Base-by-base conservation (phyloP, 92 coral and sea anemone species). In the Epizoanthus illoricatus region DNA sequence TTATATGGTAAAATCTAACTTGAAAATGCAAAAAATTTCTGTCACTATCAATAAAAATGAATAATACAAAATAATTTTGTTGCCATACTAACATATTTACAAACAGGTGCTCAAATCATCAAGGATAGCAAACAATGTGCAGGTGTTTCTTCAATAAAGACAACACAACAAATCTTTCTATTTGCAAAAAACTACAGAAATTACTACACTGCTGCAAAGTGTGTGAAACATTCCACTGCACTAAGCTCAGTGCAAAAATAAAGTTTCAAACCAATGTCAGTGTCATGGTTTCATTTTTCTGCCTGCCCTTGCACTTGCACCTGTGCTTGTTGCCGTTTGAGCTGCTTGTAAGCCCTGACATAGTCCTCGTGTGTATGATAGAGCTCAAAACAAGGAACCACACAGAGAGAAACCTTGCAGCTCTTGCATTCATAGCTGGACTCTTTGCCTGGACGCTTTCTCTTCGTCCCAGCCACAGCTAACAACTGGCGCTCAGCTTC, bases 361-460 rank as follows among this genome's bases (percentile, higher is more conserved):
- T 0, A 65, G 70, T 20, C 70, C 64, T 59, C 64, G 11, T 21
- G 39, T 65, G 13, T 65, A 16, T 65, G 70, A 65, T 4, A 65
- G 11, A 65, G 70, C 70, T 65, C 41, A 65, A 28, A 20, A 8
- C 70, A 20, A 4, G 70, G 41, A 65, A 65, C 70, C 11, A 65
- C 70, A 65, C 39, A 65, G 43, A 66, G 71, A 66, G 71, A 4
- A 28, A 66, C 71, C 39, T 66, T 33, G 28, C 71, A 66, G 71
- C 45, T 66, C 15, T 18, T 18, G 3, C 42, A 66, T 66, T 66
- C 71, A 66, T 66, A 66, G 71, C 71, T 66, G 47, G 7, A 11
- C 43, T 66, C 71, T 11, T 66, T 66, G 9, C 71, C 71, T 66
- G 71, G 36, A 1, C 36, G 36, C 36, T 28, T 28, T 28, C 36